phyloP scores from a whole-genome alignment of 2,797 vertebrate genomes.

The Sebastes miniatus region DNA sequence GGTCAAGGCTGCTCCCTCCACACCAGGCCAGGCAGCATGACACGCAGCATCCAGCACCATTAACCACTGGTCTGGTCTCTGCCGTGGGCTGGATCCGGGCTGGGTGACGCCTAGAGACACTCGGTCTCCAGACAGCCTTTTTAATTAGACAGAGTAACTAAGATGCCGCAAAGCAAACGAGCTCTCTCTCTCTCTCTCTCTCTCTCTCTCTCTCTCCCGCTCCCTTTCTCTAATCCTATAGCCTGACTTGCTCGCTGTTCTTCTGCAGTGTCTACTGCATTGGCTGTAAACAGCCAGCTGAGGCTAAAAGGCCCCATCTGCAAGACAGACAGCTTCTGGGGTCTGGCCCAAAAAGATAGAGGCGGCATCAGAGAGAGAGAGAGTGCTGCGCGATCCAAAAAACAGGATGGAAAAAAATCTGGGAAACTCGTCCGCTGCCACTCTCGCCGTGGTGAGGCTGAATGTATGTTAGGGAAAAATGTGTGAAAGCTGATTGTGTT shows the following conservation, averaged over 20 bases:
- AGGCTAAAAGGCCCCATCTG: slow-evolving; percentile 54
- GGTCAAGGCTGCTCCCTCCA: background rate
- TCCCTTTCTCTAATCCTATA: slow-evolving; percentile 48
- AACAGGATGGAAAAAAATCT: slow-evolving; percentile 35
- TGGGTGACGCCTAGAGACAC: slow-evolving; percentile 65
- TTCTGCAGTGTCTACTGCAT: slow-evolving; percentile 34
- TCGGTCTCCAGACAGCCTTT: slow-evolving; percentile 59
- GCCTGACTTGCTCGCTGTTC: slow-evolving; percentile 41
- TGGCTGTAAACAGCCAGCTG: slow-evolving; percentile 47
- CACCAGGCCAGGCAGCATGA: slow-evolving; percentile 11
- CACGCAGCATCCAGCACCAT: slow-evolving; percentile 28
- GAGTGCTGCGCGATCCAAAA: slow-evolving; percentile 27
- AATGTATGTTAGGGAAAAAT: slow-evolving; percentile 25
- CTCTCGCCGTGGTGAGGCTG: background rate
- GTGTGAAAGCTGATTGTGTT: slow-evolving; percentile 10
- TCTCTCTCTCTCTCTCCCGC: slow-evolving; percentile 17
- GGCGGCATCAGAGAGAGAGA: slow-evolving; percentile 34
- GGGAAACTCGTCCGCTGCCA: slow-evolving; percentile 2
- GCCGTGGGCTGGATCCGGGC: slow-evolving; percentile 38
- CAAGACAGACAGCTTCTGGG: slow-evolving; percentile 48
- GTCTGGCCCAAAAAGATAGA: slow-evolving; percentile 44
- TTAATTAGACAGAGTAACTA: slow-evolving; percentile 71
- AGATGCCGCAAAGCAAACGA: slow-evolving; percentile 55
- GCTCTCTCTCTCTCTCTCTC: slow-evolving; percentile 18
- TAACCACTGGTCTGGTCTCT: slow-evolving; percentile 36